These are phyloP conservation scores for Steinernema hermaphroditum DNA, from an alignment of 2,888 invertebrate genomes.

Conservation along the genomic window DNA sequence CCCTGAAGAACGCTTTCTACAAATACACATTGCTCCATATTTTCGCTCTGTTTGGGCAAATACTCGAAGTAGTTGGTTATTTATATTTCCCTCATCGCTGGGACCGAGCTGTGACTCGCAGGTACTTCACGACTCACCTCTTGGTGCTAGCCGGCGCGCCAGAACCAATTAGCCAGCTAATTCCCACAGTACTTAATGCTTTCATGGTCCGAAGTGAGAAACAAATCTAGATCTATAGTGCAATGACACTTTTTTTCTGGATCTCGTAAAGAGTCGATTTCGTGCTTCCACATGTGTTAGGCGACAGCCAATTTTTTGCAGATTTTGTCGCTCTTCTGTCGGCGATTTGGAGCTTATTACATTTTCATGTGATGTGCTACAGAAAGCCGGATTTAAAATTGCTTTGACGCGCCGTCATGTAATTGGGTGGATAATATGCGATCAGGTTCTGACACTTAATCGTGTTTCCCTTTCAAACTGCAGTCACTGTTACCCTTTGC, in stretches of 20 bases:
- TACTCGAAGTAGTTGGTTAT: constrained; percentile 14
- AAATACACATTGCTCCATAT: background rate
- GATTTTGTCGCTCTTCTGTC: constrained; percentile 1
- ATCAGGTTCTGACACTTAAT: constrained; percentile 31
- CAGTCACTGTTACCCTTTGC: constrained; percentile 2
- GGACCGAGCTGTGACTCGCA: background rate
- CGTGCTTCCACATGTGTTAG: background rate
- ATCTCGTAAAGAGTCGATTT: background rate
- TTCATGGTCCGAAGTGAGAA: no score
- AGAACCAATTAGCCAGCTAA: background rate
- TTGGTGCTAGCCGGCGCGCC: background rate
- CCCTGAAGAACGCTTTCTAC: background rate
- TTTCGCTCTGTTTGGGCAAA: background rate
- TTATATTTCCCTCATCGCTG: constrained; percentile 10
- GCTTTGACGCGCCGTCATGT: constrained; percentile 29
- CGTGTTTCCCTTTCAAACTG: constrained; percentile 23
- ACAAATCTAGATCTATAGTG: no score
- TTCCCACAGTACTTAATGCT: no score
- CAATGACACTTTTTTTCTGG: no score
- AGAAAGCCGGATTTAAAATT: constrained; percentile 28
- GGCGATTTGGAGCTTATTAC: constrained; percentile 22
- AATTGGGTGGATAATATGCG: constrained; percentile 31
- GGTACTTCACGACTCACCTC: constrained; percentile 15
- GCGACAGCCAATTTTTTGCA: constrained; percentile 1
- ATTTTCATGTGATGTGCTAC: constrained; percentile 28